These are phyloP conservation scores for Parelbella ahira DNA, from an alignment of 2,888 invertebrate species.

Conservation along the genomic window DNA sequence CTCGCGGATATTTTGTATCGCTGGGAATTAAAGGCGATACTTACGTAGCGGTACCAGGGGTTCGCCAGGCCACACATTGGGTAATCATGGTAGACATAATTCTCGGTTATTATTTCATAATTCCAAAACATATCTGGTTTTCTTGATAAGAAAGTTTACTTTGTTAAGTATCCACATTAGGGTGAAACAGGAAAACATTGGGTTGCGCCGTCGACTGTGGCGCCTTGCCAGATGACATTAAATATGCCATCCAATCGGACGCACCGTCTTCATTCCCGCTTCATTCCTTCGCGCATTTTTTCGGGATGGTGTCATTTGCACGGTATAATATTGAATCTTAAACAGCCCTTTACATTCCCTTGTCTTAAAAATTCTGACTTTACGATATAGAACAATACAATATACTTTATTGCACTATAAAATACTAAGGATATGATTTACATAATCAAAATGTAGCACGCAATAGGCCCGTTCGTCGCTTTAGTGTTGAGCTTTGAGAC, in stretches of 20 bases:
- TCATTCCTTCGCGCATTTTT: constrained; percentile 39
- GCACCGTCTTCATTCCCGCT: constrained; percentile 50
- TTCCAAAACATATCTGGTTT: constrained; percentile 39
- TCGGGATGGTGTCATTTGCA: constrained; percentile 50
- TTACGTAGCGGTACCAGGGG: no score
- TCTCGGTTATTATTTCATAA: neutral
- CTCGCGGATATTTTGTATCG: no score
- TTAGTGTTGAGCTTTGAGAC: no score
- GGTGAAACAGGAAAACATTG: constrained; percentile 74
- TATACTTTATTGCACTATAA: no score
- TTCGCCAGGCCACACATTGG: no score
- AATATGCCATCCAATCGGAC: constrained; percentile 71
- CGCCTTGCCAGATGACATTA: constrained; percentile 69
- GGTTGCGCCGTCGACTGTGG: constrained; percentile 64
- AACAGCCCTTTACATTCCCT: constrained; percentile 43
- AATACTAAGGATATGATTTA: no score
- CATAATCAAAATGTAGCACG: no score
- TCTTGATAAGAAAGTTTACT: constrained; percentile 75
- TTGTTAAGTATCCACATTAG: constrained; percentile 76
- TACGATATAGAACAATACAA: no score
- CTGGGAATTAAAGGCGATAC: no score
- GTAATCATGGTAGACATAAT: neutral
- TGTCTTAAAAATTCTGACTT: constrained; percentile 28
- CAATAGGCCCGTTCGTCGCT: no score
- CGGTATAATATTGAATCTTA: constrained; percentile 52